A percentile compares a stretch with the other conserved stretches of the same genome.
These are phyloP conservation scores for Gracilinanus agilis DNA, from an alignment of 2,113 vertebrate genomes.

Conservation along the genomic window DNA sequence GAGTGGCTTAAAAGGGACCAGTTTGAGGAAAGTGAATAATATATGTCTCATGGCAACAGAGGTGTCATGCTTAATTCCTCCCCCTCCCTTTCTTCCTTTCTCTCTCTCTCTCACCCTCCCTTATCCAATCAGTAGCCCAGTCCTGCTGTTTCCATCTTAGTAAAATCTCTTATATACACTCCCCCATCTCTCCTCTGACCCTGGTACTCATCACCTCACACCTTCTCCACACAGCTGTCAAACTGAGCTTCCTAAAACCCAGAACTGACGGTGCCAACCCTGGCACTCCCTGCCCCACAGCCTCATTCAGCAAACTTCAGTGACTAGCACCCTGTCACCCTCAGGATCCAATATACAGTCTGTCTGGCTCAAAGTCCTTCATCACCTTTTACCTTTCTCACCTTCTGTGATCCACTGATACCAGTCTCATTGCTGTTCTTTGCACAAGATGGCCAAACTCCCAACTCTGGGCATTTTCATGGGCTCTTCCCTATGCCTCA, in stretches of 20 bases:
- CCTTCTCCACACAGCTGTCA: background rate
- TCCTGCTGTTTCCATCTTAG: background rate
- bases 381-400: background rate
- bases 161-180: background rate
- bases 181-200: background rate
- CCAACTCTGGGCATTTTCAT: background rate
- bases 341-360: background rate
- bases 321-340: background rate
- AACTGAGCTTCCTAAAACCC: too few relatives aligned
- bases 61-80: background rate
- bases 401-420: background rate
- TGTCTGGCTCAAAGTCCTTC: background rate
- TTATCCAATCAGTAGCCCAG: background rate
- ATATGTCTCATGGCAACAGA: background rate
- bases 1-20: background rate
- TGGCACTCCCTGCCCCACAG: background rate
- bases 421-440: background rate
- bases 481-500: background rate
- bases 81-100: background rate
- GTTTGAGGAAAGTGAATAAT: background rate
- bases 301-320: background rate
- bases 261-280: background rate
- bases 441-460: background rate
- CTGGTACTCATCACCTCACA: background rate
- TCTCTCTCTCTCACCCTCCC: background rate